These are phyloP conservation scores for Galeopsomyia nigrocyanea DNA, from an alignment of 2,888 invertebrate genomes.

Conservation along the genomic window DNA sequence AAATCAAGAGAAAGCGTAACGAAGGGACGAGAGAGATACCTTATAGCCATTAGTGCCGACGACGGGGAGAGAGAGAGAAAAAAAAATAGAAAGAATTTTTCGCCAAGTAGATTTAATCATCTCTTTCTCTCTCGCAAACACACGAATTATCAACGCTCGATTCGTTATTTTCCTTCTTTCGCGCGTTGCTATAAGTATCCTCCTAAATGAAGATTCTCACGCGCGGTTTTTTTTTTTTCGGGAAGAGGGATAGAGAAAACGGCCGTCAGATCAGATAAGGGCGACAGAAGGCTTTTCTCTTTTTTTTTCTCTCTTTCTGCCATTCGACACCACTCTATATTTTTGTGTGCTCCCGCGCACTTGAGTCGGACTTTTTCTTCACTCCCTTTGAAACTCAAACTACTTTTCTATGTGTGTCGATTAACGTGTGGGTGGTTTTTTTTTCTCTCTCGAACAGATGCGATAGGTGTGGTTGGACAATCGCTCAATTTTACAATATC, in stretches of 20 bases:
- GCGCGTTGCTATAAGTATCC: no score
- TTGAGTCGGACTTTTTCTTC: no score
- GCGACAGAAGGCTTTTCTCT: neutral
- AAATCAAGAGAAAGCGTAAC: neutral
- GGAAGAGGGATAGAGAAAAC: neutral
- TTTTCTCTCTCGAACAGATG: no score
- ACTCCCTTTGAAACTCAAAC: no score
- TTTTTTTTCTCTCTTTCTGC: neutral
- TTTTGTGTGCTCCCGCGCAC: no score
- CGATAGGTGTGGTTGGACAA: no score
- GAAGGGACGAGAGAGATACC: neutral
- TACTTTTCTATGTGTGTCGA: no score
- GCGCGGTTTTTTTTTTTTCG: neutral
- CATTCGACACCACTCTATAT: slow-evolving; percentile 14
- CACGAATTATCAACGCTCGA: no score
- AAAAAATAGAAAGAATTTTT: neutral
- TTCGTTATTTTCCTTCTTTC: no score
- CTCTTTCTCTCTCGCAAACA: no score
- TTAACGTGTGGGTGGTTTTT: no score
- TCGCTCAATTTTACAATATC: no score
- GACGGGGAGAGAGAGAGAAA: neutral
- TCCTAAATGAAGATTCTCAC: neutral
- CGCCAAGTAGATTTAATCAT: neutral
- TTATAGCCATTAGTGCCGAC: neutral
- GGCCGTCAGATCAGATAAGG: slow-evolving; percentile 33